Evolutionary conservation across 2,797 vertebrate genomes (phyloP), one percentile per base, ranked within the genome.

Genomic region (Triplophysa bombifrons): DNA sequence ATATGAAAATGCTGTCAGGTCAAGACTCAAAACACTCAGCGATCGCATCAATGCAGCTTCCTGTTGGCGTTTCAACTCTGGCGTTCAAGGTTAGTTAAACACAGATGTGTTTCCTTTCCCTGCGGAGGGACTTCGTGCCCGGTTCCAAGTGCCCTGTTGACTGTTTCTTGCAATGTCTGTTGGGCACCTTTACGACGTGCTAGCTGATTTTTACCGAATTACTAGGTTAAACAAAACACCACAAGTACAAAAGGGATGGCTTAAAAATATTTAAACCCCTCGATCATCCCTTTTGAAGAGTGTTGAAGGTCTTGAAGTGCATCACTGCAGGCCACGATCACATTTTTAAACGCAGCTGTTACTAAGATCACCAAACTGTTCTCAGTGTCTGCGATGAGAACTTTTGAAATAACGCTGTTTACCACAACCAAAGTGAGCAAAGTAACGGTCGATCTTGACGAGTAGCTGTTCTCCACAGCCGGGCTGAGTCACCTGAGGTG

Each of bases 1-100:
- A 72, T 56, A 78, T 53, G 16, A 65, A 73, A 61, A 58, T 10
- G 4, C 22, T 25, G 50, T 30, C 70, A 58, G 77, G 61, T 58
- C 61, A 79, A 72, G 17, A 72, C 50, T 55, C 17, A 22, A 79
- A 79, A 72, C 48, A 41, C 58, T 72, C n/a, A 63, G 58, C 68
- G 53, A 53, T 71, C 56, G n/a, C 58, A 78, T 55, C 48, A 65
- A 48, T 22, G 69, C 77, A 66, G 70, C 19, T 72, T 72, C 70
- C 77, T 72, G 77, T 72, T 72, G 70, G 20, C 2, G 5, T 64
- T 79, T 72, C 46, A 13, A 27, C 11, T 1, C 9, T 8, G 12
- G 51, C 16, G 58, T 71, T 74, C 71, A 78, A 74, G 81, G 70
- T 70, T 78, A 74, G 55, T 77, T 27, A 41, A 77, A 51, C 80